Conservation (phyloP, 2,888 invertebrate species). For the Ophion ventricosus region DNA sequence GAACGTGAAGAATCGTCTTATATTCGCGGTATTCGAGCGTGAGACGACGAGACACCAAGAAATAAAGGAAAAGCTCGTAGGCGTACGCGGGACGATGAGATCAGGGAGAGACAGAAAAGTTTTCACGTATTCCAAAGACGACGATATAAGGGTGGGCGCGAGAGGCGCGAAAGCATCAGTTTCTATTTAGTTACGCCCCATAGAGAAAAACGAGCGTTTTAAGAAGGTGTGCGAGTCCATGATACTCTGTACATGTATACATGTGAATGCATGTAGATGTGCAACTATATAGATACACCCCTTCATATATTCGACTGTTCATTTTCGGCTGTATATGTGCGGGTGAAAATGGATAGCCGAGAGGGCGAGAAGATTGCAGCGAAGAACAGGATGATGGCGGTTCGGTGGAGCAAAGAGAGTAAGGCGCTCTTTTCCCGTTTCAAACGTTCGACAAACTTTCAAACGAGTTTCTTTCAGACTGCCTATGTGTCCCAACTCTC, state of each 20-base stretch:
- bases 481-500: slow-evolving; percentile 60
- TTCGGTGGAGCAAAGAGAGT: neutral
- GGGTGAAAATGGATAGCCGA: slow-evolving; percentile 46
- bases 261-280: slow-evolving; percentile 23
- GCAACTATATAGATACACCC: neutral
- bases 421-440: slow-evolving; percentile 60
- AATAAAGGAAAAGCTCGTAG: slow-evolving; percentile 44
- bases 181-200: slow-evolving; percentile 78
- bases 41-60: slow-evolving; percentile 37
- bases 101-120: slow-evolving; percentile 73
- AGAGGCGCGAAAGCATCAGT: slow-evolving; percentile 75
- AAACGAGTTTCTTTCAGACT: slow-evolving; percentile 73
- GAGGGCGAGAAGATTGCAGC: slow-evolving; percentile 50
- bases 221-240: slow-evolving; percentile 57
- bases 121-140: slow-evolving; percentile 75
- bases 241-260: slow-evolving; percentile 57
- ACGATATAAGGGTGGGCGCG: slow-evolving; percentile 76
- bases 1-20: slow-evolving; percentile 80
- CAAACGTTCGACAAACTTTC: slow-evolving; percentile 76
- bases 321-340: neutral
- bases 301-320: neutral
- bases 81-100: slow-evolving; percentile 40
- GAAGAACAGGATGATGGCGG: slow-evolving; percentile 10
- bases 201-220: slow-evolving; percentile 67
- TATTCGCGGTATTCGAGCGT: slow-evolving; percentile 54